Percentiles rank a stretch among this genome's conserved stretches.
These are phyloP conservation scores for Acanthaster planci DNA, from an alignment of 35 echinoderm and acorn worm genomes.

Conservation along the genomic window DNA sequence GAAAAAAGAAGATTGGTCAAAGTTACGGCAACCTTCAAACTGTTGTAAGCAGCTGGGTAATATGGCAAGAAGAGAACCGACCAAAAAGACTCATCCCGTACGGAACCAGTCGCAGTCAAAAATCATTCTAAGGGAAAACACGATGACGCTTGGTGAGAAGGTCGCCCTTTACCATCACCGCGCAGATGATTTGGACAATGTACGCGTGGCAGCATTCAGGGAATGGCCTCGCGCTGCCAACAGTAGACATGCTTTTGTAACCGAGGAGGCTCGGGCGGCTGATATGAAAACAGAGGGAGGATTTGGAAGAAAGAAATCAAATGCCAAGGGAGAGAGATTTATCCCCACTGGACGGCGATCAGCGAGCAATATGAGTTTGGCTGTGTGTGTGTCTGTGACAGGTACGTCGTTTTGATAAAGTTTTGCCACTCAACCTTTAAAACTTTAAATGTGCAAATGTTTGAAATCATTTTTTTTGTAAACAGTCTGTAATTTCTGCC, in stretches of 20 bases:
- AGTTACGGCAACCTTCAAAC: no score
- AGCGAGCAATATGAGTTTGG: constrained; percentile 3
- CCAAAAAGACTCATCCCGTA: background rate
- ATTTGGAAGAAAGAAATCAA: background rate
- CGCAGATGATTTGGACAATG: background rate
- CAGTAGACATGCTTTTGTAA: background rate
- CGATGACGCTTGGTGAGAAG: constrained; percentile 14
- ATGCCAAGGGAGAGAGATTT: background rate
- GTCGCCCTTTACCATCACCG: background rate
- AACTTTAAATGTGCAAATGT: no score
- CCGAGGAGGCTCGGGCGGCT: background rate
- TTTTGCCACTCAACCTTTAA: no score
- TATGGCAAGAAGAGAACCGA: background rate
- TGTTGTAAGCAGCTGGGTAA: background rate
- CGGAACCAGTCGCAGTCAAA: background rate
- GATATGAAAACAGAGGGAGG: background rate
- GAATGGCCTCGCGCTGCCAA: background rate
- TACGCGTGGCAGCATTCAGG: background rate
- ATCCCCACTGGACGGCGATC: background rate
- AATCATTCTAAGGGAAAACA: background rate
- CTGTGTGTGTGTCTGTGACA: constrained; percentile 18
- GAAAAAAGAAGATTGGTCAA: no score
- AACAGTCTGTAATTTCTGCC: no score
- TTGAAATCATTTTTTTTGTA: no score
- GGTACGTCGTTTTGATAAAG: no score